These are phyloP conservation scores for Agrochola litura DNA, from an alignment of 2,888 invertebrate genomes.

Conservation along the genomic window DNA sequence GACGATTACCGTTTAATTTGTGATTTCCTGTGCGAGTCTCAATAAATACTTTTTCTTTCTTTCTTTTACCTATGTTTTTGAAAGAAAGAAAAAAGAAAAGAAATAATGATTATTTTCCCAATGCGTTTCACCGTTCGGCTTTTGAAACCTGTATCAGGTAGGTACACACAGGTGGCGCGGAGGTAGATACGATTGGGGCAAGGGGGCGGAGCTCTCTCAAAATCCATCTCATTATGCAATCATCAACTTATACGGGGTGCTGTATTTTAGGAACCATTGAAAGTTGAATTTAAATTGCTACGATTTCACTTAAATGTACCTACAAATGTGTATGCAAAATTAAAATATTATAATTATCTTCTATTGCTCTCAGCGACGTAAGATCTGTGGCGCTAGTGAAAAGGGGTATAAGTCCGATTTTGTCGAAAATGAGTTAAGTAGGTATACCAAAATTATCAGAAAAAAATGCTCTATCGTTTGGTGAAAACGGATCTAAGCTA, in stretches of 20 bases:
- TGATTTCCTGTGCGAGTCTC: no score
- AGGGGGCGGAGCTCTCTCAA: constrained; percentile 4
- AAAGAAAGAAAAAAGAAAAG: not conserved
- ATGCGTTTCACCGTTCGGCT: not conserved
- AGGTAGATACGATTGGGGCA: not conserved
- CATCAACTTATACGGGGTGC: not conserved
- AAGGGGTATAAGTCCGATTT: no score
- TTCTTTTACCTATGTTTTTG: no score
- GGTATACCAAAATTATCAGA: no score
- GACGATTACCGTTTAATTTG: no score
- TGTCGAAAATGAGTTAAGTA: no score
- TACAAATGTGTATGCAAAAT: not conserved
- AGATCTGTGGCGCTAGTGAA: no score
- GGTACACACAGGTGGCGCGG: not conserved
- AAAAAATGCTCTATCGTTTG: no score
- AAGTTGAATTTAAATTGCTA: not conserved
- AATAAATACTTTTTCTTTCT: no score
- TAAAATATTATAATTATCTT: not conserved
- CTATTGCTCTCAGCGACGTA: not conserved
- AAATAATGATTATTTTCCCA: not conserved
- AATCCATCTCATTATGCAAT: not conserved
- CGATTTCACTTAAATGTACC: not conserved
- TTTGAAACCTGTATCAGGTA: constrained; percentile 19
- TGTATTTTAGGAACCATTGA: not conserved
- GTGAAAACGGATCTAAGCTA: no score